Evolutionary conservation across 2,797 vertebrate genomes (phyloP).

Genomic region (Gymnothorax reevesii): DNA sequence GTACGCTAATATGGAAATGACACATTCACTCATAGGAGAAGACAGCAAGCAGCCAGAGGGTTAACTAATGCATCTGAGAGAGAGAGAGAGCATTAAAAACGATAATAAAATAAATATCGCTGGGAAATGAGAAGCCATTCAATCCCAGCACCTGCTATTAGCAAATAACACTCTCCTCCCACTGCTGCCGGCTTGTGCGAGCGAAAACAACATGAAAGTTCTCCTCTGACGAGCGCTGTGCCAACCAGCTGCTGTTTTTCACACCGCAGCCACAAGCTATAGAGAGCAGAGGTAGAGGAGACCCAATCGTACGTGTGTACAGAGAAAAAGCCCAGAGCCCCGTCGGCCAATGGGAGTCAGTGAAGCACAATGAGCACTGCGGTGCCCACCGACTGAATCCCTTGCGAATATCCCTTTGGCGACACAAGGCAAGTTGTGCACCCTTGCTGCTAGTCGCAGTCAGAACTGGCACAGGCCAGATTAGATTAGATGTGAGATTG

Average conservation of each 20-base stretch:
- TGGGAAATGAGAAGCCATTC: not conserved
- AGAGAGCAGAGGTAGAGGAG: not conserved
- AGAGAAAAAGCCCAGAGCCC: not conserved
- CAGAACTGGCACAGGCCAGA: not conserved
- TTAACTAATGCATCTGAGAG: not conserved
- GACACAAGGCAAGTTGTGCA: not conserved
- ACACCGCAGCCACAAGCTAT: not conserved
- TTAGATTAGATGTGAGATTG: not conserved
- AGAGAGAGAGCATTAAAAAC: not conserved
- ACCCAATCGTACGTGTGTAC: not conserved
- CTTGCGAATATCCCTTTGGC: not conserved
- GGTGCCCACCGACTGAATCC: not conserved
- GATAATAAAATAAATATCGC: not conserved
- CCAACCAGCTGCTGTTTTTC: not conserved
- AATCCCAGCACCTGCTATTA: not conserved
- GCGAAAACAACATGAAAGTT: not conserved
- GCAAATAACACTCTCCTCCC: not conserved
- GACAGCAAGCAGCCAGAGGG: slow-evolving; percentile 1
- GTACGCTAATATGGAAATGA: not conserved
- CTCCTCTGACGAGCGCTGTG: not conserved
- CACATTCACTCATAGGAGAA: not conserved
- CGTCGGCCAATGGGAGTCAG: not conserved
- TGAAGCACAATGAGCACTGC: not conserved
- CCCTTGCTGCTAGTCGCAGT: too few relatives aligned
- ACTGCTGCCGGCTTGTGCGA: not conserved